phyloP scores from a whole-genome alignment of 92 coral and sea anemone species.

The Actinostola sp. region DNA sequence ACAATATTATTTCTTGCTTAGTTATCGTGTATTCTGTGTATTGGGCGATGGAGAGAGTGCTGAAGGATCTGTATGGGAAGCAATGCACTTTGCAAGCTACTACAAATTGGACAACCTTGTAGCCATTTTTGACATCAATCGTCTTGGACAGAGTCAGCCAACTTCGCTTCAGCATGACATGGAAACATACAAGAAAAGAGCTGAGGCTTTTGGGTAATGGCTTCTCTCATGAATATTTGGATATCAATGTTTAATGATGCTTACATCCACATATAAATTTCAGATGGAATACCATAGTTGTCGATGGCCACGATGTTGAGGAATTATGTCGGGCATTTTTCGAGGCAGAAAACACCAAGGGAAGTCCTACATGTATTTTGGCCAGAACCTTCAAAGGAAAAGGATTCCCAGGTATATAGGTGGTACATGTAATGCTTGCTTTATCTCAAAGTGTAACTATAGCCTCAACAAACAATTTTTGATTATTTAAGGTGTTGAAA shows the following conservation, averaged over 20 bases:
- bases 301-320: conserved; percentile 93
- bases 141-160: conserved; percentile 98
- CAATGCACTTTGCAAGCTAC: conserved; percentile 91
- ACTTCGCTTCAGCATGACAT: conserved; percentile 81
- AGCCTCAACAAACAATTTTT: not conserved
- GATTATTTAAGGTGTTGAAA: conserved; percentile 73
- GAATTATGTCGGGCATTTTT: conserved; percentile 81
- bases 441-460: not conserved
- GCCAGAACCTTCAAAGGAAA: conserved; percentile 93
- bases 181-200: conserved; percentile 79
- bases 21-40: conserved; percentile 90
- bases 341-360: conserved; percentile 75
- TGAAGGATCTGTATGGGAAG: conserved; percentile 98
- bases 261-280: too few species aligned
- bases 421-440: not conserved
- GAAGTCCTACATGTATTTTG: conserved; percentile 81
- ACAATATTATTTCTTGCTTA: conserved; percentile 10
- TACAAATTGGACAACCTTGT: conserved; percentile 93
- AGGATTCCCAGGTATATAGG: conserved; percentile 78
- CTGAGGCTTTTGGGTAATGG: conserved; percentile 99
- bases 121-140: conserved; percentile 96
- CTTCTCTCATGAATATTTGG: not conserved
- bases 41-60: conserved; percentile 97
- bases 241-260: too few species aligned
- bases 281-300: conserved; percentile 85